Conservation (phyloP, 2,888 invertebrate species). For the Aplocera efformata region DNA sequence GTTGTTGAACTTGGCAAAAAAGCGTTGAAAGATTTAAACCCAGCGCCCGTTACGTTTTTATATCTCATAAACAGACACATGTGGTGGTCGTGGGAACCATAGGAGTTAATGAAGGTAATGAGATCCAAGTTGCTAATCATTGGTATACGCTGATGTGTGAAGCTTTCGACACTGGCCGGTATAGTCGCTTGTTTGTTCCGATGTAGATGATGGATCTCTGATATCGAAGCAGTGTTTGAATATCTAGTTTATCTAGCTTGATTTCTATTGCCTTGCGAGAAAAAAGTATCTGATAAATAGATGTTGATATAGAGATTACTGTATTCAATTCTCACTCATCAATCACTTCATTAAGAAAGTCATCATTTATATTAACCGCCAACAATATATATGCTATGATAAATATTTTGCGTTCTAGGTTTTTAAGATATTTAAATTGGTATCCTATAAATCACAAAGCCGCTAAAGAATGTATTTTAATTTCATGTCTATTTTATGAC, state of each 20-base stretch:
- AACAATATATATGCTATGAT: no score
- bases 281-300: no score
- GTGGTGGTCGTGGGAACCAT: conserved; percentile 64
- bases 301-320: no score
- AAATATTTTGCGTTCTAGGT: conserved; percentile 12
- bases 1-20: conserved; percentile 35
- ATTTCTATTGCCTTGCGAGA: no score
- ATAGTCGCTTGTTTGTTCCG: conserved; percentile 23
- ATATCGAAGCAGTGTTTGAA: background rate
- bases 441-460: conserved; percentile 21
- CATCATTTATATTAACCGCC: no score
- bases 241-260: no score
- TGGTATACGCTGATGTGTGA: conserved; percentile 27
- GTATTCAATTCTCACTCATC: no score
- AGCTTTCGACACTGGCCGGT: conserved; percentile 18
- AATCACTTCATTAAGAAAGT: no score
- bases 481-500: conserved; percentile 18
- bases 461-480: conserved; percentile 19
- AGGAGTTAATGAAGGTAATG: conserved; percentile 57
- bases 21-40: conserved; percentile 59
- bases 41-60: conserved; percentile 46
- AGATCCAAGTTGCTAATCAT: conserved; percentile 63
- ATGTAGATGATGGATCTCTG: conserved; percentile 3
- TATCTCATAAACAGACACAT: conserved; percentile 58
- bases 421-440: conserved; percentile 13